Percentiles rank a stretch among this genome's conserved stretches.
phyloP scores from a whole-genome alignment of 2,797 vertebrate species.

The Hoplostethus mediterraneus region DNA sequence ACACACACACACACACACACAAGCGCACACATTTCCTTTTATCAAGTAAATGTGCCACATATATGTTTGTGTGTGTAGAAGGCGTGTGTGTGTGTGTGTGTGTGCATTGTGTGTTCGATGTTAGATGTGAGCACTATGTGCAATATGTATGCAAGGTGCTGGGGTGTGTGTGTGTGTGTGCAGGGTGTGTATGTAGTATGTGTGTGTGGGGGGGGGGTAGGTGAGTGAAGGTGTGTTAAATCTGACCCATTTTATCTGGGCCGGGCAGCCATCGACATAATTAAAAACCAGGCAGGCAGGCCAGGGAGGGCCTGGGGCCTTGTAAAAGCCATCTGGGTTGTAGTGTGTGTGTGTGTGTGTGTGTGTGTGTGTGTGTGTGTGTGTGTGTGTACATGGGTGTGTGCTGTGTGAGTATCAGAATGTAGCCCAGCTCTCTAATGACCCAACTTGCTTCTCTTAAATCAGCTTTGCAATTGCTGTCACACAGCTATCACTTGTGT shows the following conservation, averaged over 20 bases:
- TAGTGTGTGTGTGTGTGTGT: slow-evolving; percentile 52
- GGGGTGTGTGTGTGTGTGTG: slow-evolving; percentile 39
- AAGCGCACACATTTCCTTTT: slow-evolving; percentile 25
- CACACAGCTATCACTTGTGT: slow-evolving; percentile 70
- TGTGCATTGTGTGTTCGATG: not conserved
- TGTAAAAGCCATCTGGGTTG: slow-evolving; percentile 87
- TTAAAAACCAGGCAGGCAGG: slow-evolving; percentile 86
- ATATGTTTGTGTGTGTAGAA: slow-evolving; percentile 41
- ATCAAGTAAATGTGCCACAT: slow-evolving; percentile 47
- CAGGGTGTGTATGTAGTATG: slow-evolving; percentile 45
- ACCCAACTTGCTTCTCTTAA: slow-evolving; percentile 70
- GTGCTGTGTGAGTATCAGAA: slow-evolving; percentile 70
- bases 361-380: slow-evolving; percentile 44
- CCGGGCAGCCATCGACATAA: slow-evolving; percentile 86
- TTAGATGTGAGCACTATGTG: slow-evolving; percentile 11
- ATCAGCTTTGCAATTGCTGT: slow-evolving; percentile 57
- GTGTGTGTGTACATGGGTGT: slow-evolving; percentile 7
- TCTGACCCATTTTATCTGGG: slow-evolving; percentile 81
- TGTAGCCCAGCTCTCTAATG: slow-evolving; percentile 72
- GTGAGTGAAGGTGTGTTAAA: slow-evolving; percentile 78
- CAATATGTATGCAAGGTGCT: slow-evolving; percentile 50
- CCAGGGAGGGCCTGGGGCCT: slow-evolving; percentile 84
- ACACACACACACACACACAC: no score
- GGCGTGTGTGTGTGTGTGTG: slow-evolving; percentile 23
- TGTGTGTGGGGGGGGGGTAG: slow-evolving; percentile 63